A percentile compares a stretch with the other conserved stretches of the same genome.
Evolutionary conservation across 2,888 invertebrate genomes (phyloP).

Genomic region (Leptinotarsa tumamoca): DNA sequence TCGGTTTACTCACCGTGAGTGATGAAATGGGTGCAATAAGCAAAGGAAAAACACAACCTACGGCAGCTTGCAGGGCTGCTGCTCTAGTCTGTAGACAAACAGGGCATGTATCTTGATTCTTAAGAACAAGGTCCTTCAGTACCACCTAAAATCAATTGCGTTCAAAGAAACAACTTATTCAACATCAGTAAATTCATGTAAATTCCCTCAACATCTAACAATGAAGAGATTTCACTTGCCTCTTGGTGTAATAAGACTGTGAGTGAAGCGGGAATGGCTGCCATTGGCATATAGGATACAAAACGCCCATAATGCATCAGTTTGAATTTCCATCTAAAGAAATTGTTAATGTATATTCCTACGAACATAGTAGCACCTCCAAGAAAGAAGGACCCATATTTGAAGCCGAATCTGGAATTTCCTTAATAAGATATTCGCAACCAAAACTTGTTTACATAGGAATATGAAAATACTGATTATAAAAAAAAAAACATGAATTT

Average conservation of each 20-base stretch:
- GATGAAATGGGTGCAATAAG: constrained; percentile 72
- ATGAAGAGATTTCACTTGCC: constrained; percentile 33
- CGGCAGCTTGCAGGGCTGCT: constrained; percentile 68
- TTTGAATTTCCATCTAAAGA: constrained; percentile 74
- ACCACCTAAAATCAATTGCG: constrained; percentile 67
- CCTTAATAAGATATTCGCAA: neutral
- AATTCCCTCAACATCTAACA: neutral
- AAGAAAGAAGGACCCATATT: constrained; percentile 69
- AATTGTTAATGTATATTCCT: constrained; percentile 73
- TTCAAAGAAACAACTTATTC: neutral
- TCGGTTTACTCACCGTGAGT: constrained; percentile 69
- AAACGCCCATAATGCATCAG: constrained; percentile 72
- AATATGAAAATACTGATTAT: neutral
- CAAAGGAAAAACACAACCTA: constrained; percentile 73
- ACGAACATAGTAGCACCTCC: constrained; percentile 69
- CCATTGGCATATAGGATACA: constrained; percentile 73
- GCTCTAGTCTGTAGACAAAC: constrained; percentile 75
- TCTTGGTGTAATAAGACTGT: constrained; percentile 65
- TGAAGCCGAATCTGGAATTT: constrained; percentile 68
- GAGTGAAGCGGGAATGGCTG: constrained; percentile 71
- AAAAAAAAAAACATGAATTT: no score
- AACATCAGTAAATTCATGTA: neutral
- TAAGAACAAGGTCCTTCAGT: constrained; percentile 70
- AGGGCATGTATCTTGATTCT: constrained; percentile 70
- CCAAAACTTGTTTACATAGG: neutral